A percentile compares a stretch with the other conserved stretches of the same genome.
Conservation (phyloP, 2,797 vertebrate species). For the Podarcis siculus region DNA sequence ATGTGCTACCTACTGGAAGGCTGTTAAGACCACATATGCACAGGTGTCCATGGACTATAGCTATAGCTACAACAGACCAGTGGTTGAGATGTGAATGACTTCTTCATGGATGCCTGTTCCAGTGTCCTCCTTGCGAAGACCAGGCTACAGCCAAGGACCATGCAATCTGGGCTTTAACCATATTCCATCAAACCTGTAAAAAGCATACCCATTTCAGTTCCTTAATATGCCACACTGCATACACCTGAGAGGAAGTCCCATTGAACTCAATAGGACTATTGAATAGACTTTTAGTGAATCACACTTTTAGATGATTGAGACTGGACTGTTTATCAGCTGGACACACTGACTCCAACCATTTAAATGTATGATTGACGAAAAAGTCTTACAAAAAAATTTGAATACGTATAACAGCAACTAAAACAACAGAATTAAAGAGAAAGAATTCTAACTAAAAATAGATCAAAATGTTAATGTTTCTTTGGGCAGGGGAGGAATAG, state of each 20-base stretch:
- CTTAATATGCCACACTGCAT: no score
- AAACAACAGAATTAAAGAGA: background rate
- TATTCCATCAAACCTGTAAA: background rate
- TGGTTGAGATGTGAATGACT: background rate
- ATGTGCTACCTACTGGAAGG: background rate
- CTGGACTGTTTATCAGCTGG: background rate
- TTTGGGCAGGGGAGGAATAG: no score
- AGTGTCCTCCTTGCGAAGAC: background rate
- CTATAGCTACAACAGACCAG: background rate
- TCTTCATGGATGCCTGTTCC: background rate
- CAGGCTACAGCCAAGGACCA: background rate
- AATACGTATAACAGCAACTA: background rate
- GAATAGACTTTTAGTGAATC: no score
- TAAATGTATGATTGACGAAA: background rate
- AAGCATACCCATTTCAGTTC: no score
- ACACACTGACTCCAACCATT: background rate
- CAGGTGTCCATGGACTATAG: background rate
- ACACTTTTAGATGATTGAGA: background rate
- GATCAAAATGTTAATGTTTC: background rate
- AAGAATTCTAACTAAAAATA: background rate
- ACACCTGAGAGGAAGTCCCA: no score
- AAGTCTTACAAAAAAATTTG: no score
- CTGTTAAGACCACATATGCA: background rate
- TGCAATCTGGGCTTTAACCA: background rate
- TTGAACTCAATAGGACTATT: no score